Conservation (phyloP, 2,797 vertebrate species). For the Squalus acanthias region DNA sequence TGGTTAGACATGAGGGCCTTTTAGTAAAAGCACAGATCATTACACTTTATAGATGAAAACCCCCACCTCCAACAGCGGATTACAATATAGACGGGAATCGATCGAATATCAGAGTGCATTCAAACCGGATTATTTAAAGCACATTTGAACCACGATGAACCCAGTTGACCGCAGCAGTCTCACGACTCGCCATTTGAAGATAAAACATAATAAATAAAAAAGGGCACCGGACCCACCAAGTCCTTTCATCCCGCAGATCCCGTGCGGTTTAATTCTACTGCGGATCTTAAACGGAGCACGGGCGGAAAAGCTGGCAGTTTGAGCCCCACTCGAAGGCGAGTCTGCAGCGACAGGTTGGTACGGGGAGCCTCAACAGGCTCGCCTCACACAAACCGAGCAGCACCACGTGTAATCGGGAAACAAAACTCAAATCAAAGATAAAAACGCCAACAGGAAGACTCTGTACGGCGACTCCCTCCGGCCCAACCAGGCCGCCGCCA, state of each 20-base stretch:
- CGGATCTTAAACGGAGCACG: not conserved
- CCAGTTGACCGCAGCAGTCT: no score
- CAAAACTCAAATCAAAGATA: not conserved
- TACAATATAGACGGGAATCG: not conserved
- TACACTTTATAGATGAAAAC: not conserved
- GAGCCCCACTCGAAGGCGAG: not conserved
- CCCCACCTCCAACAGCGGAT: no score
- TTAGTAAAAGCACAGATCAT: not conserved
- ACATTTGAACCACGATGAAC: not conserved
- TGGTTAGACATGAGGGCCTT: not conserved
- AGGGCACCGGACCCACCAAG: no score
- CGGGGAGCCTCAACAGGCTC: no score
- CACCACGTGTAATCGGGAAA: not conserved
- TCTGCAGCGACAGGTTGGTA: not conserved
- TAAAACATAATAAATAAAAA: not conserved
- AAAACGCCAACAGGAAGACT: not conserved
- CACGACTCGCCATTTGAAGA: not conserved
- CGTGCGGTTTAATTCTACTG: not conserved
- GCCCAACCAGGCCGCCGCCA: not conserved
- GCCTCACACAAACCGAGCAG: not conserved
- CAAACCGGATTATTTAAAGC: not conserved
- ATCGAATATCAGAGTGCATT: not conserved
- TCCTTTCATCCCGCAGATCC: not conserved
- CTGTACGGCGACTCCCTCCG: no score
- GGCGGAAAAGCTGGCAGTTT: not conserved